These are phyloP conservation scores for Drosophila saltans DNA, from an alignment of 1,140 invertebrate genomes.

Conservation along the genomic window DNA sequence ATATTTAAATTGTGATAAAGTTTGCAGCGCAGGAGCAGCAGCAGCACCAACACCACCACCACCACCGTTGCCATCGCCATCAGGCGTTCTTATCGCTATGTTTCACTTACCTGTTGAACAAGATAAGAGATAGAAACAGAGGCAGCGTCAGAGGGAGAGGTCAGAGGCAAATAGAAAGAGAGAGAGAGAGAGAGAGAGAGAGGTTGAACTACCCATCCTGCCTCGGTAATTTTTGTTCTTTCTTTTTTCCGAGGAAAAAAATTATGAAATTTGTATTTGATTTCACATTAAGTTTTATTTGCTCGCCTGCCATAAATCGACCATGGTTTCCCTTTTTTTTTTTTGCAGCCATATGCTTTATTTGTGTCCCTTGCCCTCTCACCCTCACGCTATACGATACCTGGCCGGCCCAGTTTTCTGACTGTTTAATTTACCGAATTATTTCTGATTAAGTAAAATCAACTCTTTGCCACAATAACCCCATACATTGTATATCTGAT, in stretches of 20 bases:
- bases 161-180: conserved; percentile 8
- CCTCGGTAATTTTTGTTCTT: conserved; percentile 10
- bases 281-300: conserved; percentile 68
- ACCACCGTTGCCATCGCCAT: background rate
- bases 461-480: conserved; percentile 22
- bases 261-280: conserved; percentile 74
- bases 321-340: conserved; percentile 26
- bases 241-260: conserved; percentile 39
- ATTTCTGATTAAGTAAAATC: conserved; percentile 63
- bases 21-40: conserved; percentile 50
- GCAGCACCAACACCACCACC: conserved; percentile 2
- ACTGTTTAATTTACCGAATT: conserved; percentile 78
- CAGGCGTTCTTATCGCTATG: conserved; percentile 13
- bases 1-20: conserved; percentile 77
- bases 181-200: conserved; percentile 3
- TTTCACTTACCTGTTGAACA: conserved; percentile 50
- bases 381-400: conserved; percentile 26
- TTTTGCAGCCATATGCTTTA: conserved; percentile 62
- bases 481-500: background rate
- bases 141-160: conserved; percentile 25
- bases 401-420: conserved; percentile 10
- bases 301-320: conserved; percentile 62
- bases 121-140: conserved; percentile 34
- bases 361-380: conserved; percentile 41
- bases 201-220: conserved; percentile 15